phyloP scores from a whole-genome alignment of 2,888 invertebrate species.

The Halictus ligatus region DNA sequence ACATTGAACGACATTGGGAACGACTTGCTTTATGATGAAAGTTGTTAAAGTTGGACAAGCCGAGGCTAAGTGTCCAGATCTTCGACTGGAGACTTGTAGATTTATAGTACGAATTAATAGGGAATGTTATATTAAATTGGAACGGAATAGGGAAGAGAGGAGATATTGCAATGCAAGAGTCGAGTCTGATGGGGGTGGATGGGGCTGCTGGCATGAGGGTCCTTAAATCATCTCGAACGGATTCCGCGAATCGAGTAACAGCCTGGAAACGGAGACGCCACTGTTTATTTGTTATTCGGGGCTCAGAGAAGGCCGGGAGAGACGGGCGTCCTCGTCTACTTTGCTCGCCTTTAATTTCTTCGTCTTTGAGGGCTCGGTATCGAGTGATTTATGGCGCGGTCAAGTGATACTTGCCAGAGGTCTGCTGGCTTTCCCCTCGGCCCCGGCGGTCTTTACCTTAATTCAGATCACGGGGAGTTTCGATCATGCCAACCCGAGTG shows the following conservation, averaged over 20 bases:
- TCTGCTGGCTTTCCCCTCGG: conserved; percentile 8
- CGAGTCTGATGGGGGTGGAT: not conserved
- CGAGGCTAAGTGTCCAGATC: not conserved
- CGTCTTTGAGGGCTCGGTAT: conserved; percentile 57
- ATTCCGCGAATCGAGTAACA: conserved; percentile 51
- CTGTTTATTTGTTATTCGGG: conserved; percentile 68
- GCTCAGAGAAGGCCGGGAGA: conserved; percentile 25
- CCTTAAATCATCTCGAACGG: conserved; percentile 41
- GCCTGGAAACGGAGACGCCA: conserved; percentile 40
- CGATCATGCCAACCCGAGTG: conserved; percentile 22
- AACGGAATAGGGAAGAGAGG: not conserved
- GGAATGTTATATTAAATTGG: not conserved
- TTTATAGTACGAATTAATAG: not conserved
- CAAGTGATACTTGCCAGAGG: conserved; percentile 71
- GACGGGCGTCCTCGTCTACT: conserved; percentile 47
- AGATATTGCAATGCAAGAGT: not conserved
- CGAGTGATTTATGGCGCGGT: conserved; percentile 73
- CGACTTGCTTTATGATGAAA: not conserved
- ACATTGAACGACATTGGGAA: too few relatives aligned
- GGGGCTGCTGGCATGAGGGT: not conserved
- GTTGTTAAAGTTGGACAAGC: not conserved
- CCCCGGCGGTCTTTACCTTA: conserved; percentile 36
- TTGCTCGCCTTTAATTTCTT: conserved; percentile 62
- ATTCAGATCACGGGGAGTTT: conserved; percentile 44
- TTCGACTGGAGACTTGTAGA: not conserved